Evolutionary conservation across 2,888 invertebrate species (phyloP).

Genomic region (Coenonympha arcania): DNA sequence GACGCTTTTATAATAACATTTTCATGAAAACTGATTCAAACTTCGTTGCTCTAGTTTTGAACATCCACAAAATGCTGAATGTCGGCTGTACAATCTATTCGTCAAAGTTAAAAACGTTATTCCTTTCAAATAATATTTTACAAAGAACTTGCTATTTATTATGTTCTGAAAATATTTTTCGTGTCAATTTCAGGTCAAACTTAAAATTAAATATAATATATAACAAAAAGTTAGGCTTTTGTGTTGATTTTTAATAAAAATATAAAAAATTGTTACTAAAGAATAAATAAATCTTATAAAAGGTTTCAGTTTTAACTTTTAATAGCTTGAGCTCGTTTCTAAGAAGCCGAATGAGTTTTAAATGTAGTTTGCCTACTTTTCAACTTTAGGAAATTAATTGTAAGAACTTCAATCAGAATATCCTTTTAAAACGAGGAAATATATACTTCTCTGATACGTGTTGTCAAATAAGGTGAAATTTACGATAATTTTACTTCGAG

Average conservation of each 20-base stretch:
- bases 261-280: too few relatives aligned
- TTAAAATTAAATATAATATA: too few relatives aligned
- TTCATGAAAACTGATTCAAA: not conserved
- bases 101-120: not conserved
- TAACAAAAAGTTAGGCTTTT: too few relatives aligned
- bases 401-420: constrained; percentile 16
- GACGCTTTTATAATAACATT: constrained; percentile 3
- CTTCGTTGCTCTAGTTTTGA: constrained; percentile 3
- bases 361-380: constrained; percentile 21
- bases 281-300: too few relatives aligned
- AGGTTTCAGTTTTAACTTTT: not conserved
- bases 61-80: constrained; percentile 1
- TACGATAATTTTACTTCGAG: constrained; percentile 13
- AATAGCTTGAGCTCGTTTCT: not conserved
- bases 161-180: not conserved
- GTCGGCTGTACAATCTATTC: too few relatives aligned
- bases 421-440: constrained; percentile 18
- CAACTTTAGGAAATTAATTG: constrained; percentile 24
- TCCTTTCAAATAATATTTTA: not conserved
- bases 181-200: too few relatives aligned
- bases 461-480: constrained; percentile 20
- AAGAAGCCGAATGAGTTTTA: constrained; percentile 10
- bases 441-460: too few relatives aligned
- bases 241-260: too few relatives aligned
- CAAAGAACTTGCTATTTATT: too few relatives aligned